Base-by-base conservation (phyloP, 2,113 vertebrate genomes). In the Heteronetta atricapilla region DNA sequence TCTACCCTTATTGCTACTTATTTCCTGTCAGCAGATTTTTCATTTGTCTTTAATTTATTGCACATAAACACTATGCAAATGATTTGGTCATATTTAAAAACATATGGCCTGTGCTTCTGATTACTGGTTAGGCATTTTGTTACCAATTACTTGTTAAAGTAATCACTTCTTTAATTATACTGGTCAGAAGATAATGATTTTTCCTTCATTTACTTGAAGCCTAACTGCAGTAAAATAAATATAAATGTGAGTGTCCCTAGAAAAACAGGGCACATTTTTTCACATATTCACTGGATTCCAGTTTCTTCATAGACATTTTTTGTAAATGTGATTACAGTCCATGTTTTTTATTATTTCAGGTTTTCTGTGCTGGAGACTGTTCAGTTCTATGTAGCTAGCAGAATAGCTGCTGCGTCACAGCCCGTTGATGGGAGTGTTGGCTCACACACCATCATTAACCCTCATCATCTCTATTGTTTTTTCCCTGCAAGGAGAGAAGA, bases 21-120 rank as follows among this genome's bases (percentile, higher is more conserved):
- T 96, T 98, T 96, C 93, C 95, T 97, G 97, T 98, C 98, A 98
- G 97, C 97, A 98, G 93, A 98, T 99, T 99, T 98, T 98, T 98
- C 98, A 98, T 98, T 97, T 97, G 92, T 42, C 95, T 97, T 97
- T 97, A 97, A 98, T 98, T 98, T 98, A 98, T 98, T 96, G 96
- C 97, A 97, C 97, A 98, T 98, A 98, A 98, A 98, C 97, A 97
- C 95, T 96, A 98, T 93, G 92, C 97, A 98, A 98, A 98, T 98
- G 94, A 97, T 97, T 97, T 96, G 97, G 96, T 98, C 97, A 97
- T 96, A 96, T 97, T 98, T 97, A 97, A 98, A 98, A 98, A 97
- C 97, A 98, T 97, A 98, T 97, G 96, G 97, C 95, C 69, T 94
- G 72, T 95, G 91, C 80, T 96, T 97, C 97, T 98, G 95, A 97